Evolutionary conservation across 1,140 invertebrate genomes (phyloP), one percentile per base, ranked within the genome.

Genomic region (Drosophila grimshawi): DNA sequence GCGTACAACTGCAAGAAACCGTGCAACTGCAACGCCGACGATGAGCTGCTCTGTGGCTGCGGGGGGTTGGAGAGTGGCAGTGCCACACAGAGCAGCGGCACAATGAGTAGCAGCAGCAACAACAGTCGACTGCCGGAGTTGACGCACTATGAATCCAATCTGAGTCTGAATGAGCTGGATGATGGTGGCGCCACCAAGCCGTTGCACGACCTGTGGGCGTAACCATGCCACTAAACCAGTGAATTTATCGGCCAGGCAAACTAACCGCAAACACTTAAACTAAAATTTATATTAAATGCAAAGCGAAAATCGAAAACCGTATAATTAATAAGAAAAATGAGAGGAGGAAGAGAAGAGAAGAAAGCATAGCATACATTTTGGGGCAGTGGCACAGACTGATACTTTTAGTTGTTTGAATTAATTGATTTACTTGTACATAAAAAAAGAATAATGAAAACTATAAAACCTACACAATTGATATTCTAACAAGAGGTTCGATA

Each of bases 1-100:
- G 92, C 92, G 92, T 91, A 93, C 91, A 91, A 88, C 46, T 90
- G 78, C 72, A 91, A 88, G 48, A 85, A 93, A 92, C 79, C 92
- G 39, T 90, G 91, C 75, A 81, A 74, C 35, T 90, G 90, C 72
- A 81, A 85, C 5, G 86, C 78, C 2, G 86, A 81, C 7, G 85
- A 89, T 27, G 81, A 89, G 19, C 65, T 86, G 32, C 76, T 83
- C 4, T 79, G 78, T 61, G 69, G 78, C 74, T 77, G 80, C 59
- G 71, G 74, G 0, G 78, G 70, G 3, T 75, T 85, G 86, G 94
- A 92, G 89, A 92, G 78, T 69, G 93, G 85, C 1, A 43, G 39
- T 43, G 39, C 39, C 91, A 92, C 78, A 51, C 76, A 85, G 70
- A 83, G 92, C 69, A 80, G 86, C 53, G 76, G 82, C 60, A 90